These are phyloP conservation scores for Terebella lapidaria DNA, from an alignment of 2,888 invertebrate species.

Conservation along the genomic window DNA sequence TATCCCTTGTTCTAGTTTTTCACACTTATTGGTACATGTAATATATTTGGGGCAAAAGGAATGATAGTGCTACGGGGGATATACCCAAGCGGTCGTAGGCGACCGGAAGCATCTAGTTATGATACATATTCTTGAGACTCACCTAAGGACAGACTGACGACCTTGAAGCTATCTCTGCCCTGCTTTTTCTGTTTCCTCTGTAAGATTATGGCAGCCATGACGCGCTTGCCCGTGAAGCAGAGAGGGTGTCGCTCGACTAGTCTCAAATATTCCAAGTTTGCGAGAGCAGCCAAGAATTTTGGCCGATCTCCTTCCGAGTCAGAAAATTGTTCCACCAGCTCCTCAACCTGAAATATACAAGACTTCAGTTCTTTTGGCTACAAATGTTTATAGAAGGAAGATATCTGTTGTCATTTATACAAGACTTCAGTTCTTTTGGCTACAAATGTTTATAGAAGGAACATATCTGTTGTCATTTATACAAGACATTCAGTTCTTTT, in stretches of 20 bases:
- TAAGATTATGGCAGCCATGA: slow-evolving; percentile 54
- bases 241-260: slow-evolving; percentile 32
- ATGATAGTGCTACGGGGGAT: too few species aligned
- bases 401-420: too few species aligned
- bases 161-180: slow-evolving; percentile 31
- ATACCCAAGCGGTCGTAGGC: too few species aligned
- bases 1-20: too few species aligned
- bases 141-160: slow-evolving; percentile 39
- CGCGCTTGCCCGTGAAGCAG: slow-evolving; percentile 47
- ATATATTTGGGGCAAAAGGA: too few species aligned
- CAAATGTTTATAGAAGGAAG: neutral
- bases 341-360: neutral
- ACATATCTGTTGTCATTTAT: too few species aligned
- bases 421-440: too few species aligned
- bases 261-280: slow-evolving; percentile 48
- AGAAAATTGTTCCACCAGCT: neutral
- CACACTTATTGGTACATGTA: too few species aligned
- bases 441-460: too few species aligned
- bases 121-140: neutral
- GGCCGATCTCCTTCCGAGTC: neutral
- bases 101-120: too few species aligned
- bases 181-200: slow-evolving; percentile 38
- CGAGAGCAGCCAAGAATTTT: slow-evolving; percentile 44
- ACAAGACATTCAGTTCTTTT: too few species aligned
- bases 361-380: neutral